Conservation (phyloP, 2,797 vertebrate genomes). For the Carcharodon carcharias region DNA sequence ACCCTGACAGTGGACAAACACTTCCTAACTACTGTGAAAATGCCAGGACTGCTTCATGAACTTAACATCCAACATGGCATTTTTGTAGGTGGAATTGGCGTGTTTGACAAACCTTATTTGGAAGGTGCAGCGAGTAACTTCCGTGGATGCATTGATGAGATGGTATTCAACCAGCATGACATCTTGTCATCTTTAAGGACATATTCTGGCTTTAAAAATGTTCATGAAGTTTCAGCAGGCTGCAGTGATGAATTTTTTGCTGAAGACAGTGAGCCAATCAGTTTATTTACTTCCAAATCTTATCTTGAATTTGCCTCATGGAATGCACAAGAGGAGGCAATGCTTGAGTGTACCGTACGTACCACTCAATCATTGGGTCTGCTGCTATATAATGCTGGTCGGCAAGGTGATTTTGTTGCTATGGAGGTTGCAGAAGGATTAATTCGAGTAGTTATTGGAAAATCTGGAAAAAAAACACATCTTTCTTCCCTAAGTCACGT, state of each 20-base stretch:
- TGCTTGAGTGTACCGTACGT: constrained; percentile 67
- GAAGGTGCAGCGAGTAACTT: constrained; percentile 56
- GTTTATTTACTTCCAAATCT: constrained; percentile 85
- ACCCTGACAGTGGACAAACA: constrained; percentile 68
- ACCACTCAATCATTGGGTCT: constrained; percentile 69
- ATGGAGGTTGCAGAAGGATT: constrained; percentile 75
- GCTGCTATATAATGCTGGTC: constrained; percentile 72
- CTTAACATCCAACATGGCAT: constrained; percentile 66
- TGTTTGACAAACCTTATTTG: constrained; percentile 64
- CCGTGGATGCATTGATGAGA: constrained; percentile 74
- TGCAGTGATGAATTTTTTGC: constrained; percentile 85
- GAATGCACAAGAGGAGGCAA: constrained; percentile 54
- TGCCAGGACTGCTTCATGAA: constrained; percentile 52
- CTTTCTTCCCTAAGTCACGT: constrained; percentile 62
- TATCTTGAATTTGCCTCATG: constrained; percentile 71
- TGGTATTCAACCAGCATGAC: constrained; percentile 71
- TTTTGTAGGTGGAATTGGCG: constrained; percentile 67
- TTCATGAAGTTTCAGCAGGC: constrained; percentile 77
- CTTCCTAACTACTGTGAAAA: constrained; percentile 55
- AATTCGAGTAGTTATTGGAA: constrained; percentile 63
- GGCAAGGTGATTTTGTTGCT: constrained; percentile 68
- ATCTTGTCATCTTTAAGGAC: constrained; percentile 71
- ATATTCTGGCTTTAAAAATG: constrained; percentile 68
- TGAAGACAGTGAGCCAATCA: constrained; percentile 72
- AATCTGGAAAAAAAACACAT: constrained; percentile 58